Evolutionary conservation across 2,888 invertebrate genomes (phyloP).

Genomic region (Bedellia somnulentella): DNA sequence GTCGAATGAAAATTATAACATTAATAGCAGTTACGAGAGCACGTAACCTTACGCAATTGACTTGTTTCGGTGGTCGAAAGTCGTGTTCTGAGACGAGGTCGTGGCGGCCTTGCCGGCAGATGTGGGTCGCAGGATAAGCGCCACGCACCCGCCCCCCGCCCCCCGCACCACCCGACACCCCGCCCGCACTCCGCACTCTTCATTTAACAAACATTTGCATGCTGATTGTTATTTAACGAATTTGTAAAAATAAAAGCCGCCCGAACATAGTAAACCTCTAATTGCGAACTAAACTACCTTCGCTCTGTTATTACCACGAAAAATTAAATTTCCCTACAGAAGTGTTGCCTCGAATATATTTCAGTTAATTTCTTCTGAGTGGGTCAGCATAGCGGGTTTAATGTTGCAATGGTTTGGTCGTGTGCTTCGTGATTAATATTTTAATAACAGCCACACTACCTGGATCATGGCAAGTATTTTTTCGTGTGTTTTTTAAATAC

Average conservation of each 20-base stretch:
- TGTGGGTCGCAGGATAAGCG: constrained; percentile 52
- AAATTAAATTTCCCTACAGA: too few species aligned
- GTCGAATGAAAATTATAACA: too few species aligned
- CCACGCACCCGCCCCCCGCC: constrained; percentile 26
- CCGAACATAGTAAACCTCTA: constrained; percentile 18
- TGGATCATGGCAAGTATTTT: too few species aligned
- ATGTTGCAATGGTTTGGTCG: constrained; percentile 8
- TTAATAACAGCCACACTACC: too few species aligned
- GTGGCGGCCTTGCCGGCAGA: constrained; percentile 41
- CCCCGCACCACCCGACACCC: neutral
- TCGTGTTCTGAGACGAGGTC: constrained; percentile 21
- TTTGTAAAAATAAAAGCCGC: constrained; percentile 13
- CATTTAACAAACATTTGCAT: constrained; percentile 36
- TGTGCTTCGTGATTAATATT: too few species aligned
- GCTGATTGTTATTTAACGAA: constrained; percentile 33
- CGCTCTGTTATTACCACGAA: neutral
- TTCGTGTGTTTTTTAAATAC: too few species aligned
- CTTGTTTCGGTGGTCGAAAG: constrained; percentile 1
- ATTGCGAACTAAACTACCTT: constrained; percentile 33
- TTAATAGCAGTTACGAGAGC: neutral
- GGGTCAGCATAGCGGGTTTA: neutral
- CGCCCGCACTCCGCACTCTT: neutral
- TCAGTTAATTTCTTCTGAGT: constrained; percentile 1
- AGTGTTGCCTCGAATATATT: neutral
- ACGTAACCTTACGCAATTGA: constrained; percentile 5